Base-by-base conservation (phyloP, 2,888 invertebrate species). In the Synanthedon tipuliformis region DNA sequence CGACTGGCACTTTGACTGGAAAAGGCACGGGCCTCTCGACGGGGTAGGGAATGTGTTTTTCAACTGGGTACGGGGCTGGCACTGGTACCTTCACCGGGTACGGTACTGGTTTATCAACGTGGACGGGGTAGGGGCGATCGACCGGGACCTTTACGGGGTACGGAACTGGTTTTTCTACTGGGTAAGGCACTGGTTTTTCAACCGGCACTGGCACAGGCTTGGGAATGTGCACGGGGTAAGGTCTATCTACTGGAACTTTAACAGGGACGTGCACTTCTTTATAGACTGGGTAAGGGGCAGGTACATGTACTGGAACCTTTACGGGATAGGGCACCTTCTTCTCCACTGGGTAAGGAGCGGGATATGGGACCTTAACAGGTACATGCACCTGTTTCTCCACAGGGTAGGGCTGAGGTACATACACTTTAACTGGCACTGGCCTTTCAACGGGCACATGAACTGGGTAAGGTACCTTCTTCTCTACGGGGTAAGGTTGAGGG, bases 401-500 rank as follows among this genome's bases (percentile, higher is more conserved):
- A 53, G 89, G 89, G 77, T 89, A 89, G 54, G 89, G 89, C 59
- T 88, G 83, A 57, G 90, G 90, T 18, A 90, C 89, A 74, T 78
- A 89, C 3, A 89, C 89, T 60, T 89, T 88, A 59, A 81, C 81
- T 61, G 88, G 88, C 7, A 74, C 71, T 27, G 88, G 88, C 66
- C 88, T 88, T 71, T 88, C 88, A 59, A 88, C 87, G 10, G 70
- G 88, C 3, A 88, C 85, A 58, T 88, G 88, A 3, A 88, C 88
- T 53, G 88, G 89, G 78, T 86, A 86, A 41, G 89, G 90, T 40
- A 89, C 76, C 59, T 88, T 87, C 71, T 89, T 89, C 57, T 91
- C 91, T 18, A 92, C 92, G 27, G 92, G 92, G 81, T 92, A 92
- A 51, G 92, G 93, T 56, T 90, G 90, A 40, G 92, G 92, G 52